Evolutionary conservation across 1,140 invertebrate species (phyloP), one percentile per base, ranked within the genome.

Genomic region (Nebria ingens): DNA sequence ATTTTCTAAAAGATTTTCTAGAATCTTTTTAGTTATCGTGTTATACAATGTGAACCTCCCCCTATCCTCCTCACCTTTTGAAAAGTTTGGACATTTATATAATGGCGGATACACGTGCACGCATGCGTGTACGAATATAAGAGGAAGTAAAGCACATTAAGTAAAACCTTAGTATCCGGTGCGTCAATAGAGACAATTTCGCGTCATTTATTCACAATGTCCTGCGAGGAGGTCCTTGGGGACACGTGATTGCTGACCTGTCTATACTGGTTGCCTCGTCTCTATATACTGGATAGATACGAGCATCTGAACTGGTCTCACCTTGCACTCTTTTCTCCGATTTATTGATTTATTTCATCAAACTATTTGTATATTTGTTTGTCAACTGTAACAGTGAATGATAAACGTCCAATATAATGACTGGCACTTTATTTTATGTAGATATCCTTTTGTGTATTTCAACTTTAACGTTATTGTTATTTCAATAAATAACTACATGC

Each of bases 121-220:
- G 25, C n/a, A 45, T 17, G 40, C 15, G 40, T 45, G 4, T 45
- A 17, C 17, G 15, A 12, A 12, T 6, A 3, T 9, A 17, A 17
- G 17, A 45, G 40, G 40, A 45, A 45, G 40, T 11, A 17, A 9
- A 45, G 15, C 9, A 45, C 3, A 45, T 45, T 45, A 45, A 45
- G 40, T 45, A 45, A 45, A 45, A 17, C 3, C 25, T 9, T 34
- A n/a, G 9, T 17, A 45, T 45, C 40, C 40, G 40, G 40, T 45
- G 6, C 15, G 17, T 6, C 6, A 17, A 11, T 45, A 45, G 40
- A 17, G 40, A 45, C 40, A 45, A 45, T 45, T 45, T 17, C 40
- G 17, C 17, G 40, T 45, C 40, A 45, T 45, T 45, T 45, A 45
- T 45, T 45, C 40, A 45, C 40, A 45, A 17, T 45, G 40, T 45